Percentiles rank a stretch among this genome's conserved stretches.
Conservation (phyloP, 2,113 vertebrate species). For the Macquaria ambigua region DNA sequence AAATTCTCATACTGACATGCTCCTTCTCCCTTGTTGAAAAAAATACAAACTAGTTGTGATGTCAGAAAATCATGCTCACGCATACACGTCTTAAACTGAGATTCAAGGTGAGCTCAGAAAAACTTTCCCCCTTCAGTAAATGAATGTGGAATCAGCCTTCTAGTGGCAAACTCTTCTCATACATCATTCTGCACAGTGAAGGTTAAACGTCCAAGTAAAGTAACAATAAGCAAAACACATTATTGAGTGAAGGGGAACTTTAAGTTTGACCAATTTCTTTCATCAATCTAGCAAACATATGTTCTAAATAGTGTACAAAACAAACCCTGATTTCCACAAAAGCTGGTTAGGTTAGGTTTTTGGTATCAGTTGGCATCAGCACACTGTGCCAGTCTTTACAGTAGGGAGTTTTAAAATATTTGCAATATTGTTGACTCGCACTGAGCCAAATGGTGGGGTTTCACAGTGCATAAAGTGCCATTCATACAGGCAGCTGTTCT, state of each 20-base stretch:
- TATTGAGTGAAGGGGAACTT: neutral
- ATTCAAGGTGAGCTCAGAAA: too few species aligned
- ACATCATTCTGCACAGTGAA: neutral
- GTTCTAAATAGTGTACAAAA: neutral
- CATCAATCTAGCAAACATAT: neutral
- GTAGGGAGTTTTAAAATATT: conserved; percentile 28
- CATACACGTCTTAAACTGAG: too few species aligned
- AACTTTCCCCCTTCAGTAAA: too few species aligned
- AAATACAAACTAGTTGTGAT: too few species aligned
- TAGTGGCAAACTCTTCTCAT: neutral
- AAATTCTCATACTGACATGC: too few species aligned
- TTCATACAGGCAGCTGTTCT: neutral
- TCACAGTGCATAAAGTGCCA: conserved; percentile 7
- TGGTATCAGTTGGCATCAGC: neutral
- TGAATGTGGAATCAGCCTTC: neutral
- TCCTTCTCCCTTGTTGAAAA: too few species aligned
- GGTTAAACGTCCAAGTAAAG: neutral
- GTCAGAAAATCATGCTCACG: too few species aligned
- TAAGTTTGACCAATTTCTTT: neutral
- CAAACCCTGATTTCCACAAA: neutral
- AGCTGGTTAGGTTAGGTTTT: too few species aligned
- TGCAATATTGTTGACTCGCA: conserved; percentile 39
- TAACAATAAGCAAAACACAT: neutral
- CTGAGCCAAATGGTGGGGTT: conserved; percentile 19
- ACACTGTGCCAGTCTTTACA: neutral